Conservation (phyloP, 2,113 vertebrate genomes). For the Danionella cerebrum region DNA sequence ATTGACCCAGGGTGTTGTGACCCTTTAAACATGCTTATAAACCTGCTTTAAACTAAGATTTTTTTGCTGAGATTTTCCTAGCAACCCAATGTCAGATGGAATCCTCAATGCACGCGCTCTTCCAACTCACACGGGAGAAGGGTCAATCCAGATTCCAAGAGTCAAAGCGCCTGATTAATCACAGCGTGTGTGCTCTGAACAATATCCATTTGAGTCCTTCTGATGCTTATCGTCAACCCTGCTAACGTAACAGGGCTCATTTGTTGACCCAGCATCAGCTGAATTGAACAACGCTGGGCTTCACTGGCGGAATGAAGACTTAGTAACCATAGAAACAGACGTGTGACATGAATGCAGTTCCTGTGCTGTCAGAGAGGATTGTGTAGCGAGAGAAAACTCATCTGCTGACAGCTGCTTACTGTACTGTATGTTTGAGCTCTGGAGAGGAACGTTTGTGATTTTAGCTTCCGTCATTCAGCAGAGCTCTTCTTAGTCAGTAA, state of each 20-base stretch:
- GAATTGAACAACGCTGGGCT: constrained; percentile 28
- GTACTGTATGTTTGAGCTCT: too few species aligned
- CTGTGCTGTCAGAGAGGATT: constrained; percentile 48
- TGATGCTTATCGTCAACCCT: constrained; percentile 21
- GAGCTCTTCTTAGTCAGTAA: not conserved
- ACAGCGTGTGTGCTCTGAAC: not conserved
- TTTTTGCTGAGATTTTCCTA: too few species aligned
- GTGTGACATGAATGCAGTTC: constrained; percentile 40
- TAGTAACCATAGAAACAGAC: constrained; percentile 49
- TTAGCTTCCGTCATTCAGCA: constrained; percentile 19
- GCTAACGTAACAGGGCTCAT: constrained; percentile 31
- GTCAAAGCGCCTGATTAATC: not conserved
- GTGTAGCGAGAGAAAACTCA: constrained; percentile 26
- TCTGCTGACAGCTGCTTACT: constrained; percentile 42
- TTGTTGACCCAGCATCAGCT: constrained; percentile 36
- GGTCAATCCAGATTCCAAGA: too few species aligned
- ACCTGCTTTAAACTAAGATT: too few species aligned
- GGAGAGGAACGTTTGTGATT: constrained; percentile 45
- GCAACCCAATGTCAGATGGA: too few species aligned
- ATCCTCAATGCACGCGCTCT: not conserved
- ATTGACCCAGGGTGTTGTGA: too few species aligned
- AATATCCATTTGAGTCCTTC: constrained; percentile 28
- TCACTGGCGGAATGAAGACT: constrained; percentile 39
- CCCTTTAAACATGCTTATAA: too few species aligned
- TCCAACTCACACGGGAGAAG: too few species aligned